Evolutionary conservation across 92 coral and sea anemone species (phyloP).

Genomic region (Plumapathes pennacea): DNA sequence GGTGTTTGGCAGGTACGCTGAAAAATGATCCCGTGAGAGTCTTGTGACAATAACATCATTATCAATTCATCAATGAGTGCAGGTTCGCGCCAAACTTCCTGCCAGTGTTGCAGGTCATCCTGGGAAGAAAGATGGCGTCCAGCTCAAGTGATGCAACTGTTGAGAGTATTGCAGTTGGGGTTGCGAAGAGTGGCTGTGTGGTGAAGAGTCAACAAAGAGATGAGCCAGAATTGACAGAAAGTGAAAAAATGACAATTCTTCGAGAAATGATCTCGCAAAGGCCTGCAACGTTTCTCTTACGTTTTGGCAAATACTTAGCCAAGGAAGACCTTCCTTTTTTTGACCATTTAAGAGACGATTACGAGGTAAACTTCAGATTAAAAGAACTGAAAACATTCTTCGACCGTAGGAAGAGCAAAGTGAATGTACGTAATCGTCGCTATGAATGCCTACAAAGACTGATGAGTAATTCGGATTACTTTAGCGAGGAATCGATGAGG

Average conservation of each 20-base stretch:
- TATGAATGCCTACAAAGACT: slow-evolving; percentile 80
- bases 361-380: slow-evolving; percentile 67
- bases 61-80: slow-evolving; percentile 60
- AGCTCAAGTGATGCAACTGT: too few relatives aligned
- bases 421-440: slow-evolving; percentile 78
- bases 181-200: slow-evolving; percentile 59
- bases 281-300: slow-evolving; percentile 70
- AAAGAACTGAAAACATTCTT: slow-evolving; percentile 58
- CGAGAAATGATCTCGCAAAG: slow-evolving; percentile 47
- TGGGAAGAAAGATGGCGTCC: slow-evolving; percentile 57
- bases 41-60: slow-evolving; percentile 71
- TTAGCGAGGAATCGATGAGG: slow-evolving; percentile 77
- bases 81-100: slow-evolving; percentile 17
- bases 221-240: slow-evolving; percentile 78
- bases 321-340: slow-evolving; percentile 71
- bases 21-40: slow-evolving; percentile 57
- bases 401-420: slow-evolving; percentile 51
- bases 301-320: slow-evolving; percentile 75
- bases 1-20: slow-evolving; percentile 2
- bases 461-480: slow-evolving; percentile 59
- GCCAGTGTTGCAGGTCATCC: slow-evolving; percentile 61
- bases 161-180: slow-evolving; percentile 58
- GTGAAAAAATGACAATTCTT: slow-evolving; percentile 67
- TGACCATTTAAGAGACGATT: slow-evolving; percentile 49
- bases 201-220: slow-evolving; percentile 81